phyloP scores from a whole-genome alignment of 2,888 invertebrate genomes.

The Trisateles emortualis region DNA sequence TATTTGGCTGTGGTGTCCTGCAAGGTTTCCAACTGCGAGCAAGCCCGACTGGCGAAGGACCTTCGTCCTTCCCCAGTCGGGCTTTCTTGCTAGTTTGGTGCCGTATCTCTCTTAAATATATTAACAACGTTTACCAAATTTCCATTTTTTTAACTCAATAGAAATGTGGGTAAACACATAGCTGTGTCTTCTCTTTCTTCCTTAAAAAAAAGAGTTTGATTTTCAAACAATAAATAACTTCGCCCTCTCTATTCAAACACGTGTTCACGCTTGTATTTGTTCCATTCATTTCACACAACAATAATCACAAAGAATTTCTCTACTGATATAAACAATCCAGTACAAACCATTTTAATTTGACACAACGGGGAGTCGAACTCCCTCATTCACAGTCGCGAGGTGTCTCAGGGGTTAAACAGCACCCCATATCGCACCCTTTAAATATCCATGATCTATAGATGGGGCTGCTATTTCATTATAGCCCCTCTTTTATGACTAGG shows the following conservation, averaged over 20 bases:
- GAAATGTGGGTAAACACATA: too few species aligned
- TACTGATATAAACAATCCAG: background rate
- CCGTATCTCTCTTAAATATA: too few species aligned
- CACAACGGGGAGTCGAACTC: slow-evolving; percentile 11
- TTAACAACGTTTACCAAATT: too few species aligned
- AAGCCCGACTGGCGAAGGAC: too few species aligned
- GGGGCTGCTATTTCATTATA: slow-evolving; percentile 44
- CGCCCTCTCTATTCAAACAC: slow-evolving; percentile 1
- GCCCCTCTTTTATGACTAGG: slow-evolving; percentile 27
- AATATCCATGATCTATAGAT: slow-evolving; percentile 47
- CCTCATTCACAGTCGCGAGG: slow-evolving; percentile 31
- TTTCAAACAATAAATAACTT: background rate
- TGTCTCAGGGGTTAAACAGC: slow-evolving; percentile 43
- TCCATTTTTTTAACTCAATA: too few species aligned
- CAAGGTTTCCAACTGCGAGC: too few species aligned
- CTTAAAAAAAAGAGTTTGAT: too few species aligned
- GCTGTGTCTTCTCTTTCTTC: too few species aligned
- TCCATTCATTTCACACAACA: slow-evolving; percentile 15
- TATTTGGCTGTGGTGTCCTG: too few species aligned
- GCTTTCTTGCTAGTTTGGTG: too few species aligned
- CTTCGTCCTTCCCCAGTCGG: too few species aligned
- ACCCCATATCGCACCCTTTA: slow-evolving; percentile 48
- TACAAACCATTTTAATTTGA: slow-evolving; percentile 7
- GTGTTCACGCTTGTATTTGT: slow-evolving; percentile 3
- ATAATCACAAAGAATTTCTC: background rate